Conservation (phyloP, 1,140 invertebrate species). For the Zaprionus ornatus region DNA sequence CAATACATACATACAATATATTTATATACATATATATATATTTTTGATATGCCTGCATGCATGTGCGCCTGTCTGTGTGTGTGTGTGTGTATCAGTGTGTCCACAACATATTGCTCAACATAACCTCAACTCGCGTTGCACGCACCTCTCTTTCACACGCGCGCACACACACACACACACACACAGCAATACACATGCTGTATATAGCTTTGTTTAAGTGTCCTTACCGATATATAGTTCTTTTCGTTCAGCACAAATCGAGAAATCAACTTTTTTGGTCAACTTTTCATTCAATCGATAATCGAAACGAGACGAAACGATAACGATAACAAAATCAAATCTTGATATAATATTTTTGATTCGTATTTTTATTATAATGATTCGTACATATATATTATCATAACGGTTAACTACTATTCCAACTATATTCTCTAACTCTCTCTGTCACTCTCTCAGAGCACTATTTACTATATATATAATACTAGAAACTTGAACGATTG, state of each 20-base stretch:
- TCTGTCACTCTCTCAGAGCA: slow-evolving; percentile 14
- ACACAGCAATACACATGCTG: slow-evolving; percentile 21
- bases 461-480: slow-evolving; percentile 29
- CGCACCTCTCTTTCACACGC: slow-evolving; percentile 1
- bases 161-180: not conserved
- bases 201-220: slow-evolving; percentile 76
- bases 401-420: slow-evolving; percentile 23
- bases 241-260: slow-evolving; percentile 32
- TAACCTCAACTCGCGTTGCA: slow-evolving; percentile 47
- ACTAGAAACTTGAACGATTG: slow-evolving; percentile 7
- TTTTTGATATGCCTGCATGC: slow-evolving; percentile 75
- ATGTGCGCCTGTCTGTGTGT: slow-evolving; percentile 22
- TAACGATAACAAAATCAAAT: slow-evolving; percentile 23
- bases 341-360: slow-evolving; percentile 40
- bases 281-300: slow-evolving; percentile 11
- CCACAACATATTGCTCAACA: slow-evolving; percentile 30
- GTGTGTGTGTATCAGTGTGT: slow-evolving; percentile 30
- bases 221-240: slow-evolving; percentile 58
- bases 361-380: slow-evolving; percentile 35
- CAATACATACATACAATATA: slow-evolving; percentile 41
- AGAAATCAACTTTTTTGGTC: slow-evolving; percentile 15
- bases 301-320: slow-evolving; percentile 10
- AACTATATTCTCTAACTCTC: slow-evolving; percentile 8
- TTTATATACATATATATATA: slow-evolving; percentile 56
- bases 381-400: slow-evolving; percentile 25